Percentiles rank a stretch among this genome's conserved stretches.
phyloP scores from a whole-genome alignment of 1,140 invertebrate genomes.

The Scaptomyza graminum region DNA sequence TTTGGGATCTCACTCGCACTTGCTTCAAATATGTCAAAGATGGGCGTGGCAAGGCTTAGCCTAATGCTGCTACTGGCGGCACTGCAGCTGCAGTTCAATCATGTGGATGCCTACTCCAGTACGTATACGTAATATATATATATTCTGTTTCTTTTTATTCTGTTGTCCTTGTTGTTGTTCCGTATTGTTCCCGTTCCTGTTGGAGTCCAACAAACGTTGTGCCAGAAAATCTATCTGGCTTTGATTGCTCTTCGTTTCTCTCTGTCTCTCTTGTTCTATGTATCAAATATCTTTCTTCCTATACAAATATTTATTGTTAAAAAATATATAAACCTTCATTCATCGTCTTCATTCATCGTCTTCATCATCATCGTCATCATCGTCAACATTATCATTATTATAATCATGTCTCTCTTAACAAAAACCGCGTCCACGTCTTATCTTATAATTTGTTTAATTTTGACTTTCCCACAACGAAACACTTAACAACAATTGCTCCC shows the following conservation, averaged over 20 bases:
- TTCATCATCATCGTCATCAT: conserved; percentile 11
- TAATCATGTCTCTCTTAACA: background rate
- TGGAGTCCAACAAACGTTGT: too few species aligned
- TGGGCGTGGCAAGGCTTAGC: conserved; percentile 63
- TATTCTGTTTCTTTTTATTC: conserved; percentile 7
- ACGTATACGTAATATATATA: conserved; percentile 64
- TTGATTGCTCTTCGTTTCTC: background rate
- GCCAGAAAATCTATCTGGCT: too few species aligned
- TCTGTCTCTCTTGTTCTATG: background rate
- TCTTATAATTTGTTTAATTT: conserved; percentile 41
- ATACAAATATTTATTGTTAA: conserved; percentile 12
- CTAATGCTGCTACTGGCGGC: conserved; percentile 43
- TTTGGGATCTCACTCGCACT: background rate
- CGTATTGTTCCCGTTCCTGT: background rate
- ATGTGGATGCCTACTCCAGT: conserved; percentile 81
- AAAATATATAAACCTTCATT: conserved; percentile 12
- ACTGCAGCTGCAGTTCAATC: conserved; percentile 45
- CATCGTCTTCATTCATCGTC: conserved; percentile 9
- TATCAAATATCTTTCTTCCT: background rate
- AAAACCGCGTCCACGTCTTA: conserved; percentile 11
- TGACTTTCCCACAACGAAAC: conserved; percentile 17
- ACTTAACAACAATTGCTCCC: conserved; percentile 28
- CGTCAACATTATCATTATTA: conserved; percentile 1
- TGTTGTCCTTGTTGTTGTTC: conserved; percentile 21
- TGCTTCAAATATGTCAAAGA: conserved; percentile 5